Percentiles rank a stretch among this genome's conserved stretches.
Evolutionary conservation across 2,888 invertebrate species (phyloP).

Genomic region (Lutraria lutraria): DNA sequence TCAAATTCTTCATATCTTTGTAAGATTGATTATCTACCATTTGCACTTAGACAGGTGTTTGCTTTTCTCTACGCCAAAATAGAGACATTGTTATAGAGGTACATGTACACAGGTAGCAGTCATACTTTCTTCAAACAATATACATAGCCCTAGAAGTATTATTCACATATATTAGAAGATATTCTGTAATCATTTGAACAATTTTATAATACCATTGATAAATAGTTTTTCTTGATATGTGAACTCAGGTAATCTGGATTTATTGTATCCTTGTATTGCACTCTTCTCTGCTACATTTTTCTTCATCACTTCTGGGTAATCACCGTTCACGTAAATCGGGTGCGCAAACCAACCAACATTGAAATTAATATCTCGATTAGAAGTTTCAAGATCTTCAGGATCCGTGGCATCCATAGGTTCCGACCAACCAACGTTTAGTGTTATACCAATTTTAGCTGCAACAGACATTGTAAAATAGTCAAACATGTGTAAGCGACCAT

Average conservation of each 20-base stretch:
- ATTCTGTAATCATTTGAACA: no score
- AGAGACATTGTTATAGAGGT: no score
- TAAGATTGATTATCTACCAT: no score
- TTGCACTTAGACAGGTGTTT: no score
- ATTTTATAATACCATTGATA: slow-evolving; percentile 88
- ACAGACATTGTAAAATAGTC: neutral
- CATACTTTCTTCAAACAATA: no score
- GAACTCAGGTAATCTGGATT: slow-evolving; percentile 82
- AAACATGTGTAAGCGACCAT: no score
- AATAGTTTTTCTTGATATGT: slow-evolving; percentile 79
- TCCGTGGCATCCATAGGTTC: slow-evolving; percentile 76
- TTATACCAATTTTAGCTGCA: slow-evolving; percentile 78
- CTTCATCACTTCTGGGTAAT: slow-evolving; percentile 87
- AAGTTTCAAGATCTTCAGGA: slow-evolving; percentile 76
- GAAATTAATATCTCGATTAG: slow-evolving; percentile 76
- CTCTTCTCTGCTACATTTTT: slow-evolving; percentile 75
- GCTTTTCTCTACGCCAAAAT: no score
- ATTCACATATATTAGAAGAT: no score
- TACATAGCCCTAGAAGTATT: no score
- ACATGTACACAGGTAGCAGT: no score
- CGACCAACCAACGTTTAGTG: slow-evolving; percentile 77
- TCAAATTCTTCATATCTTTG: no score
- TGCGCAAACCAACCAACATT: slow-evolving; percentile 83
- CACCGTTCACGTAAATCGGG: slow-evolving; percentile 85
- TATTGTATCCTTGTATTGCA: slow-evolving; percentile 69